Base-by-base conservation (phyloP, 1,140 invertebrate genomes). In the Aporrectodea caliginosa region DNA sequence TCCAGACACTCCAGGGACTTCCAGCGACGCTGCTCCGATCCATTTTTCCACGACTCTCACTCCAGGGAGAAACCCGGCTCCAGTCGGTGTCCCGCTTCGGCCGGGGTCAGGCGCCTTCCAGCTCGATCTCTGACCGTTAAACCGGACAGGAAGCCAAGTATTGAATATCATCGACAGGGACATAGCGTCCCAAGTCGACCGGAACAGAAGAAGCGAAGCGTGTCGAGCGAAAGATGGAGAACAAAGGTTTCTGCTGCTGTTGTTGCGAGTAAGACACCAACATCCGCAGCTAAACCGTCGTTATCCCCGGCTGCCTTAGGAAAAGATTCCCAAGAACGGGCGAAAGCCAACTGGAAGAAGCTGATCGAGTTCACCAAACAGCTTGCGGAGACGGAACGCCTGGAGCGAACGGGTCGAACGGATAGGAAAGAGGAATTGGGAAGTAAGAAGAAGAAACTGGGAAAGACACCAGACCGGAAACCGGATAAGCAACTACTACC, bases 301-400 rank as follows among this genome's bases (percentile, higher is more conserved):
- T n/a, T n/a, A n/a, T n/a, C n/a, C n/a, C n/a, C n/a, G n/a, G n/a
- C n/a, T n/a, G n/a, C 43, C 43, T 6, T 12, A 58, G 1, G 34
- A 74, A 74, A 31, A 74, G 34, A 32, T 22, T 16, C 22, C 22
- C 72, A 34, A 74, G n/a, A 74, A 74, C 29, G 31, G 73, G 73
- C 73, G n/a, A 74, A 74, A 31, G 73, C 31, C 31, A 74, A 74
- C 73, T 74, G 73, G 73, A 31, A 74, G 31, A 74, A 74, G 33
- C 73, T 74, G 16, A 74, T 74, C 29, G 73, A 31, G n/a, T 74
- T 30, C 16, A 31, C 31, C 6, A 74, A 74, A 31, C 73, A 74
- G 30, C 34, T 74, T n/a, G 73, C 31, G n/a, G 73, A 74, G 34
- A 74, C 31, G 14, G 34, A 30, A 33, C 29, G 73, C 27, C 1